Evolutionary conservation across 2,113 vertebrate genomes (phyloP), one percentile per base, ranked within the genome.

Genomic region (Reinhardtius hippoglossoides): DNA sequence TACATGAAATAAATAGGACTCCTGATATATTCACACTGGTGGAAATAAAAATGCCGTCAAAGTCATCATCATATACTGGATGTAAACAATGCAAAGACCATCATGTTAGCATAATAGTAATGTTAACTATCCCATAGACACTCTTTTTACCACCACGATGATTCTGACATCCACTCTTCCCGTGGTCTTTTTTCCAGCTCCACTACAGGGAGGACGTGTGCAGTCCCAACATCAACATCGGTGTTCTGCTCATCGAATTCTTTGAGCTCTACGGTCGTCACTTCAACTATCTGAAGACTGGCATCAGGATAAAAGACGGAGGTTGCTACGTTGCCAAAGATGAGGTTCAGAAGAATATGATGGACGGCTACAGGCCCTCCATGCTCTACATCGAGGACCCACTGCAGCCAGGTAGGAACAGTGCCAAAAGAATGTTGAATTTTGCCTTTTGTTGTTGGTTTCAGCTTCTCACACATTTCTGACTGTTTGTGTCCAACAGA

Each of bases 381-480:
- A 98, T 98, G 98, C 95, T 99, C 40, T 99, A 98, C 79, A 98
- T 99, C 0, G 98, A 99, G 90, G 98, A 99, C 80, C 98, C 98
- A 0, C 86, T 99, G 72, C 97, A 98, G 91, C 97, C 98, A 94
- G 97, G 98, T 98, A 95, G 54, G 79, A 48, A 23, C 15, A 2
- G 0, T 44, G 5, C 5, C 18, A 18, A 18, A 50, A 16, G 4
- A 16, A 56, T n/a, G 9, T n/a, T 56, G 9, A 13, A 56, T 2
- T 18, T 20, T 8, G 35, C 35, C 9, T 37, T 42, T 12, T 42
- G 2, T 13, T 42, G 40, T 42, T 42, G 9, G 13, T 13, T 18
- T 56, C 67, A 18, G 15, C 5, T 60, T 78, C 0, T 69, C 2
- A 61, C 21, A 42, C 59, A 56, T 13, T 27, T 31, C 1, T 26